Base-by-base conservation (phyloP, 2,888 invertebrate species). In the Rotaria magnacalcarata region DNA sequence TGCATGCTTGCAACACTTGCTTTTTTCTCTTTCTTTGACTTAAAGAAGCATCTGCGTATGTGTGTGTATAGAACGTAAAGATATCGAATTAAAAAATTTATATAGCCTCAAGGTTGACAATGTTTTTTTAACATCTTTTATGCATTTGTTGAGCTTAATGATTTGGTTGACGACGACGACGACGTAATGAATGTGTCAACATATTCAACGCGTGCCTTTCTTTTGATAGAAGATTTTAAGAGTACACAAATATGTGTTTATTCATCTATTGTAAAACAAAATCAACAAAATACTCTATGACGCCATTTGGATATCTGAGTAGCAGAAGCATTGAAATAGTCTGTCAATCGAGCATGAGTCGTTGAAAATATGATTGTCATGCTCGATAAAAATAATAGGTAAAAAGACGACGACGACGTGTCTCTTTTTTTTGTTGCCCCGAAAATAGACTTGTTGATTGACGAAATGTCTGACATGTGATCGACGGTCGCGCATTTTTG, bases 131-230 rank as follows among this genome's bases (percentile, higher is more conserved):
- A 67, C 34, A 67, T 67, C 67, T 67, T 67, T 67, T 67, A 34
- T 34, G 5, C 67, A 67, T 67, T 67, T 67, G 34, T 67, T 19
- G 34, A 67, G 27, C 67, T 67, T 67, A 67, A 67, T 41, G 67
- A 67, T 67, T 67, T 67, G 67, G 34, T 67, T 34, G 67, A 67
- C 41, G 67, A 67, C 41, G 67, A 67, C 10, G 54, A 54, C 54
- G 67, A 67, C 67, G 67, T 67, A 67, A 67, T 67, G 67, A 67
- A 67, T 67, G 67, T 67, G 67, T 67, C 67, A 67, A 67, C 67
- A 67, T 67, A 67, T 67, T 67, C 34, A 67, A 67, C 67, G 67
- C 67, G 67, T 67, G 67, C 67, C 67, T 67, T 67, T 67, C 67
- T 67, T 67, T 67, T 67, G 67, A 67, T 67, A 67, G 67, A 67